These are phyloP conservation scores for Pseudonaja textilis DNA, from an alignment of 2,113 vertebrate species.

Conservation along the genomic window DNA sequence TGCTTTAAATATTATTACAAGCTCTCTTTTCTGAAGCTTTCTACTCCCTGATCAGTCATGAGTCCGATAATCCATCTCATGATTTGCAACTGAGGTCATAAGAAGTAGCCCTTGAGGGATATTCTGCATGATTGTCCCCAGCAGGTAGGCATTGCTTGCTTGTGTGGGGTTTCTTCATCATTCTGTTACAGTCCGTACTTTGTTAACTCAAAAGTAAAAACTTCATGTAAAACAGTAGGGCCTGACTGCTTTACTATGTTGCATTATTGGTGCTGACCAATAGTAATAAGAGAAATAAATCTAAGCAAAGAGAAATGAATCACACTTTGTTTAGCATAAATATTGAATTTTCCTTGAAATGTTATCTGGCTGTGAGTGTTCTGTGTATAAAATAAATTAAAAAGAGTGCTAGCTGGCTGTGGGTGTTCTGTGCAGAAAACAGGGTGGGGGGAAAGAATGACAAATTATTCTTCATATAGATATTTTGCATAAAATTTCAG, in stretches of 20 bases:
- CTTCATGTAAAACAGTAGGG: background rate
- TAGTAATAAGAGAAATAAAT: background rate
- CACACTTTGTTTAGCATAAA: background rate
- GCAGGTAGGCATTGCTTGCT: background rate
- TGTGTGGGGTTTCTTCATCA: background rate
- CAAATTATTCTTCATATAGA: background rate
- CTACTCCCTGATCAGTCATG: conserved; percentile 27
- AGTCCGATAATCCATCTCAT: conserved; percentile 29
- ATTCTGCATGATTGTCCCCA: conserved; percentile 2
- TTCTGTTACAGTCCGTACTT: background rate
- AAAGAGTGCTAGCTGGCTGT: background rate
- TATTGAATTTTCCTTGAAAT: background rate
- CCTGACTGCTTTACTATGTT: background rate
- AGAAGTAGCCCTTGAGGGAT: conserved; percentile 9
- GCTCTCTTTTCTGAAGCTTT: background rate
- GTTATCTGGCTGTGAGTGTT: background rate
- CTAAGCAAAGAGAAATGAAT: background rate
- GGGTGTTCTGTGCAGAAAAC: background rate
- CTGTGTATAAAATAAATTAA: background rate
- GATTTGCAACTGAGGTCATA: conserved; percentile 10
- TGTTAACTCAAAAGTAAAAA: background rate
- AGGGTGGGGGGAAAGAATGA: background rate
- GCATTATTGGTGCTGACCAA: background rate
- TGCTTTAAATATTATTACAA: background rate
- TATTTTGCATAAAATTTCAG: background rate